A percentile compares a stretch with the other conserved stretches of the same genome.
phyloP scores from a whole-genome alignment of 2,797 vertebrate genomes.

The Neostethus bicornis region DNA sequence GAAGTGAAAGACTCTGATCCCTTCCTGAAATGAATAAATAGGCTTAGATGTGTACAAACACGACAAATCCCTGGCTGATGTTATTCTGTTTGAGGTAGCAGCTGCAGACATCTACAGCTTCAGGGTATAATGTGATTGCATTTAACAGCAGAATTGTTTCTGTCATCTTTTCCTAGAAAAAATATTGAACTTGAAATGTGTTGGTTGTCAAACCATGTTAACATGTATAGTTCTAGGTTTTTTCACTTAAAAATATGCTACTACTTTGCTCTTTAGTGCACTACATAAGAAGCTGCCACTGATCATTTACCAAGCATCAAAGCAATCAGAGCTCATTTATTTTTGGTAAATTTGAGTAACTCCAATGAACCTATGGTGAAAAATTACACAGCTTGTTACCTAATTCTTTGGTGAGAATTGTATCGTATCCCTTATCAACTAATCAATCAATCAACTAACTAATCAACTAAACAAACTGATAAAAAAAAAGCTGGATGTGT shows the following conservation, averaged over 20 bases:
- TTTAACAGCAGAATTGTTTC: slow-evolving; percentile 21
- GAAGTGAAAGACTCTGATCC: slow-evolving; percentile 39
- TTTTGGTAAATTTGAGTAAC: background rate
- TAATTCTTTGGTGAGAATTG: no score
- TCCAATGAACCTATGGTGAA: slow-evolving; percentile 12
- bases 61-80: slow-evolving; percentile 38
- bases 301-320: slow-evolving; percentile 3
- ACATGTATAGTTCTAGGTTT: slow-evolving; percentile 2
- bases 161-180: slow-evolving; percentile 6
- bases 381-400: no score
- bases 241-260: background rate
- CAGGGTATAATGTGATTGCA: slow-evolving; percentile 15
- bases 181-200: slow-evolving; percentile 5
- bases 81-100: slow-evolving; percentile 36
- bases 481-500: no score
- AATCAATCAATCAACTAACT: no score
- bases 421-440: no score
- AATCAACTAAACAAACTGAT: no score
- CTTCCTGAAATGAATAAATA: slow-evolving; percentile 53
- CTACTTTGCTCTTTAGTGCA: background rate
- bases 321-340: slow-evolving; percentile 3
- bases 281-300: slow-evolving; percentile 1
- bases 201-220: background rate
- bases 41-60: slow-evolving; percentile 56
- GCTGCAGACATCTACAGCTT: slow-evolving; percentile 42